Evolutionary conservation across 2,888 invertebrate genomes (phyloP), one percentile per base, ranked within the genome.

Genomic region (Cosmorhoe ocellata): DNA sequence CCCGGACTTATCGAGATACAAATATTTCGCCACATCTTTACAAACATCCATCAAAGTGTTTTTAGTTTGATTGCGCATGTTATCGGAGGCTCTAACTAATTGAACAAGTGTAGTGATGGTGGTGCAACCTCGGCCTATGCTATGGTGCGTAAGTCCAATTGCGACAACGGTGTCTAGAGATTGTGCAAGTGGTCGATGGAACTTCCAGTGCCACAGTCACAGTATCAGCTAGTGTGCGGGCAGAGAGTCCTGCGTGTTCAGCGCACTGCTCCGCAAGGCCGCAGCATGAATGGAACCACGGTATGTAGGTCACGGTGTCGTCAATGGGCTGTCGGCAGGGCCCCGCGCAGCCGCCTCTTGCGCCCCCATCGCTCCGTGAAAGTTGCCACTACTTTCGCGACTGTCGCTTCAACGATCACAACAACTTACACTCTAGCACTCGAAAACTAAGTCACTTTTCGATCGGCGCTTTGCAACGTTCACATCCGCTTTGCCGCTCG

Each of bases 301-400:
- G 86, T 86, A 90, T 90, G 87, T 89, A 66, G 90, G 90, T 84
- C 87, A 87, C 87, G 85, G 85, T 88, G 88, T 89, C 90, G 86
- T 89, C 90, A 90, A 90, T 90, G 90, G 84, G 81, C 85, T 81
- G 81, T 74, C 80, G 76, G 79, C 55, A 56, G 81, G 75, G 82
- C 79, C 79, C 79, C 80, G 47, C 86, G 80, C 81, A 74, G 73
- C 82, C 80, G 79, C 78, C 76, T 76, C 81, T 76, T 74, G 84
- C 81, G 84, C 83, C 87, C 83, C 80, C 84, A 82, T 81, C 84
- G 79, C 74, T 74, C 78, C 73, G 90, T 86, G 90, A 90, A 90
- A 90, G 90, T 90, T 86, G 80, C 86, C 80, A 78, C 84, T 86
- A 87, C 90, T 90, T 90, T 90, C 89, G 88, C 86, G 88, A 84